Conservation (phyloP, 2,797 vertebrate species). For the Aphelocoma californica region DNA sequence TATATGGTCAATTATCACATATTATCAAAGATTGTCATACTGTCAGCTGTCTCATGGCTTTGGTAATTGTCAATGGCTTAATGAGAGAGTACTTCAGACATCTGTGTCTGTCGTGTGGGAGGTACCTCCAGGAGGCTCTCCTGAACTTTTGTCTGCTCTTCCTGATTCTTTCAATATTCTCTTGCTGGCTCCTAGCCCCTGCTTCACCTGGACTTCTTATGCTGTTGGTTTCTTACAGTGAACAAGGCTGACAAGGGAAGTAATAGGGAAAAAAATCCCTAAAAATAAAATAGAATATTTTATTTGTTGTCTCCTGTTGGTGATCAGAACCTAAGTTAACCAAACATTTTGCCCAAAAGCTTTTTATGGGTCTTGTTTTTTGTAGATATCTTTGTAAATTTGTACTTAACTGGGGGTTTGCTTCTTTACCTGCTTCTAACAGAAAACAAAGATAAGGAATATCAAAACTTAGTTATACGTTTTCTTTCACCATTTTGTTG, state of each 20-base stretch:
- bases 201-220: not conserved
- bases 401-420: not conserved
- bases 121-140: not conserved
- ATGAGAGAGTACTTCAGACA: not conserved
- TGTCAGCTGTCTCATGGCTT: not conserved
- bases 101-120: not conserved
- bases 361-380: not conserved
- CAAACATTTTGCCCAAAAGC: not conserved
- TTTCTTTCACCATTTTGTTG: conserved; percentile 5
- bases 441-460: conserved; percentile 19
- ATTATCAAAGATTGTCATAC: not conserved
- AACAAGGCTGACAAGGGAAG: not conserved
- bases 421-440: not conserved
- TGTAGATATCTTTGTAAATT: not conserved
- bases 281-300: not conserved
- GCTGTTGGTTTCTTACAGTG: not conserved
- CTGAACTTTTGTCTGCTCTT: not conserved
- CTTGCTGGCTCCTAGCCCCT: not conserved
- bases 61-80: not conserved
- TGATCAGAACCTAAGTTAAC: not conserved
- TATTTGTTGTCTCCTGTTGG: not conserved
- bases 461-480: not conserved
- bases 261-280: not conserved
- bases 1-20: not conserved
- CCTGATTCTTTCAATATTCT: not conserved